Base-by-base conservation (phyloP, 2,888 invertebrate species). In the Drosophila atroscutellata region DNA sequence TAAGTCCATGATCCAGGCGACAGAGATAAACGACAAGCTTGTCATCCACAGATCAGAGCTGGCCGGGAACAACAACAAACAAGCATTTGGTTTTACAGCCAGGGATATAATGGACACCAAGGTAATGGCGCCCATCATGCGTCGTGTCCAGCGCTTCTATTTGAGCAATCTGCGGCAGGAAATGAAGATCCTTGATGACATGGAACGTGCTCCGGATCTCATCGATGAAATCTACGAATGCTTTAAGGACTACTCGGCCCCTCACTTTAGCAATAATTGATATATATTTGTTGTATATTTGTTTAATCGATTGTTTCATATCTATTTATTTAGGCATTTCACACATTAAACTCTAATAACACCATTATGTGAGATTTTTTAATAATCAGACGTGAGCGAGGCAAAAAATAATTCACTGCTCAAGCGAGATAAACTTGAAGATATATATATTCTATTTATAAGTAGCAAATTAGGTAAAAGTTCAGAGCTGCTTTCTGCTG, bases 191-290 rank as follows among this genome's bases (percentile, higher is more conserved):
- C 26, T 55, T 11, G 37, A 26, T 1, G 55, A 55, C 1, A 8
- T 55, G 37, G 26, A 37, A 2, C 18, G n/a, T 15, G 55, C 26
- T 2, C 13, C 55, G 4, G 37, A 37, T 7, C n/a, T n/a, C 2
- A 13, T 55, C 39, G 55, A 55, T 13, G n/a, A 55, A n/a, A 15
- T 55, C 3, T 55, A 37, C 13, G 8, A 37, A 37, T 36, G 36
- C 26, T 55, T 55, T 3, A 37, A 37, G 8, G 28, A 6, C 37
- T 26, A 1, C 1, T 13, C 3, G 36, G 54, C 8, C 7, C 13
- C 24, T 18, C 24, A 26, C 36, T 11, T 18, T 54, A 45, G 45
- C 2, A 45, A 15, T 15, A 15, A 7, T 45, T 15, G 11, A 36
- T 7, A 24, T 36, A 34, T 54, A 37, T 26, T 54, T 36, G 18